Percentiles rank a stretch among this genome's conserved stretches.
Evolutionary conservation across 2,113 vertebrate species (phyloP).

Genomic region (Pitta sordida): DNA sequence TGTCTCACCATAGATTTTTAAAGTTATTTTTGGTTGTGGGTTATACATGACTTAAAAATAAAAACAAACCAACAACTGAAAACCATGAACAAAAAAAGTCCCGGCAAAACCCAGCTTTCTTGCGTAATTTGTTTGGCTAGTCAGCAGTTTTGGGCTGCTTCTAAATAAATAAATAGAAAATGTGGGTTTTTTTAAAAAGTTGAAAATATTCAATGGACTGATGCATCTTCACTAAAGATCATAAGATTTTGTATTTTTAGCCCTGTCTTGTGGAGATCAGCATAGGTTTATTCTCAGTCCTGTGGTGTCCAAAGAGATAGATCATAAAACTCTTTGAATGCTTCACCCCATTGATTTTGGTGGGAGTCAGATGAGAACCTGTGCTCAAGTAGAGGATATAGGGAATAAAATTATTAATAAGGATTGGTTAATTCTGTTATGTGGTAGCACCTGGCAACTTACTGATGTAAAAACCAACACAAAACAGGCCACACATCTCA

Average conservation of each 20-base stretch:
- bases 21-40: background rate
- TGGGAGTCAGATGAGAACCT: background rate
- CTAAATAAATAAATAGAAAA: background rate
- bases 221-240: background rate
- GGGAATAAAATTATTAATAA: background rate
- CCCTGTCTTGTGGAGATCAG: background rate
- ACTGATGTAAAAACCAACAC: background rate
- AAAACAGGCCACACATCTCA: accelerated
- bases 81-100: background rate
- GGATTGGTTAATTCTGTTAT: accelerated
- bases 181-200: background rate
- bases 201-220: background rate
- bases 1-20: background rate
- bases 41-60: background rate
- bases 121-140: background rate
- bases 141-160: background rate
- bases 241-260: background rate
- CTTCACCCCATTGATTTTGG: background rate
- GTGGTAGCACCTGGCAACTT: background rate
- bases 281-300: background rate
- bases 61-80: too few relatives aligned
- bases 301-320: background rate
- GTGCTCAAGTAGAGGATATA: background rate
- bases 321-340: background rate
- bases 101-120: background rate